These are phyloP conservation scores for Cotesia glomerata DNA, from an alignment of 1,140 invertebrate genomes.

Conservation along the genomic window DNA sequence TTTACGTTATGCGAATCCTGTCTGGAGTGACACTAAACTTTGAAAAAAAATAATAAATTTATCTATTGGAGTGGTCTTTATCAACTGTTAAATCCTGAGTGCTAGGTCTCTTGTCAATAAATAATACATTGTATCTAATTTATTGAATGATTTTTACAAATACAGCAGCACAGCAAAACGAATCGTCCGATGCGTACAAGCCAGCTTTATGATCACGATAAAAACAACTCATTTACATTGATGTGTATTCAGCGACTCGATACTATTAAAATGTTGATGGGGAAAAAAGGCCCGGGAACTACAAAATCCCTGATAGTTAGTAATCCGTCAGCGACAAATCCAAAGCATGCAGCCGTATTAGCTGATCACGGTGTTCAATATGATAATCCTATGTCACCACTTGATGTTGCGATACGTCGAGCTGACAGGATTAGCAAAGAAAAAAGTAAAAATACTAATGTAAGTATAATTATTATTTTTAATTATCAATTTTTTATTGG, in stretches of 20 bases:
- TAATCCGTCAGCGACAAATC: conserved; percentile 77
- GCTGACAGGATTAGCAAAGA: conserved; percentile 85
- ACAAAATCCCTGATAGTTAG: conserved; percentile 72
- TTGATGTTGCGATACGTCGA: conserved; percentile 82
- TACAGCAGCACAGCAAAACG: conserved; percentile 68
- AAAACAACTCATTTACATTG: conserved; percentile 76
- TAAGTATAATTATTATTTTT: conserved; percentile 29
- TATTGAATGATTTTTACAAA: conserved; percentile 28
- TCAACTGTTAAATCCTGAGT: not conserved
- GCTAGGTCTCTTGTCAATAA: conserved; percentile 21
- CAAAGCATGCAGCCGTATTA: conserved; percentile 83
- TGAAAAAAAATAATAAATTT: too few species aligned
- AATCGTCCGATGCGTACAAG: conserved; percentile 79
- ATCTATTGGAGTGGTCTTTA: too few species aligned
- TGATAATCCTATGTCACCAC: conserved; percentile 82
- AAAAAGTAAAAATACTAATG: conserved; percentile 68
- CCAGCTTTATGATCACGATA: conserved; percentile 83
- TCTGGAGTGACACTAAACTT: conserved; percentile 47
- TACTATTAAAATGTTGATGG: conserved; percentile 75
- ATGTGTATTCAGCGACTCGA: conserved; percentile 80
- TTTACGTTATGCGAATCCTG: conserved; percentile 53
- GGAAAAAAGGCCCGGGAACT: conserved; percentile 72
- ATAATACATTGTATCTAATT: conserved; percentile 20
- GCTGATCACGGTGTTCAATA: conserved; percentile 82
- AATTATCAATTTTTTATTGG: not conserved